Conservation (phyloP, 2,888 invertebrate genomes). For the Drosophila suboccidentalis region DNA sequence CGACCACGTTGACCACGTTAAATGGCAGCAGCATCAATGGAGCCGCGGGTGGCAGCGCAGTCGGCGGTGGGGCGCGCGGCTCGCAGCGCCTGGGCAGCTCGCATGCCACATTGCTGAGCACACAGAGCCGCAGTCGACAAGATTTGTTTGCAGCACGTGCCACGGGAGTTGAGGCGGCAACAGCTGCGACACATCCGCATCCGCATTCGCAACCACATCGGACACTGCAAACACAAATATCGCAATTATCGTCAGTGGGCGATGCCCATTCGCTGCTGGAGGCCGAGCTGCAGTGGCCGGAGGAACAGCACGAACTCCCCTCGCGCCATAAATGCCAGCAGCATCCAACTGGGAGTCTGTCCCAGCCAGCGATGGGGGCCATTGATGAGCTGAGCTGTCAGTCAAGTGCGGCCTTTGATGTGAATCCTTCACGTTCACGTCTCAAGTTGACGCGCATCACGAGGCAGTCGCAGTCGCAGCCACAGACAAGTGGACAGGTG, state of each 20-base stretch:
- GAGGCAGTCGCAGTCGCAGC: conserved; percentile 51
- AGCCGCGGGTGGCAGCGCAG: conserved; percentile 17
- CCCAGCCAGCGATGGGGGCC: conserved; percentile 62
- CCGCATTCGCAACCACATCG: conserved; percentile 65
- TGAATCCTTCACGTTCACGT: conserved; percentile 54
- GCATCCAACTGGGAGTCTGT: conserved; percentile 1
- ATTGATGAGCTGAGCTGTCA: conserved; percentile 73
- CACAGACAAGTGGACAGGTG: conserved; percentile 17
- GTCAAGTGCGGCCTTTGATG: conserved; percentile 29
- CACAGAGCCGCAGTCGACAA: conserved; percentile 78
- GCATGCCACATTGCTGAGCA: conserved; percentile 80
- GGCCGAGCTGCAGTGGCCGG: conserved; percentile 72
- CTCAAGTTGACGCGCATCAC: conserved; percentile 77
- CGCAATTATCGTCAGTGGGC: conserved; percentile 83
- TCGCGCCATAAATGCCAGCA: conserved; percentile 37
- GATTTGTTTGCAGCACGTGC: conserved; percentile 73
- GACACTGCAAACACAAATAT: conserved; percentile 82
- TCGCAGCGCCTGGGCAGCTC: conserved; percentile 80
- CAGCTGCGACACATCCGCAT: conserved; percentile 23
- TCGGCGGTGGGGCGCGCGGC: conserved; percentile 48
- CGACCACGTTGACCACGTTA: conserved; percentile 78
- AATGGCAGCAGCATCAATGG: conserved; percentile 61
- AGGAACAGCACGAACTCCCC: conserved; percentile 58
- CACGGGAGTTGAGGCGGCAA: conserved; percentile 16
- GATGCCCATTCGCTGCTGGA: conserved; percentile 84